Evolutionary conservation across 2,797 vertebrate species (phyloP), one percentile per base, ranked within the genome.

Genomic region (Centropyge bicolor): DNA sequence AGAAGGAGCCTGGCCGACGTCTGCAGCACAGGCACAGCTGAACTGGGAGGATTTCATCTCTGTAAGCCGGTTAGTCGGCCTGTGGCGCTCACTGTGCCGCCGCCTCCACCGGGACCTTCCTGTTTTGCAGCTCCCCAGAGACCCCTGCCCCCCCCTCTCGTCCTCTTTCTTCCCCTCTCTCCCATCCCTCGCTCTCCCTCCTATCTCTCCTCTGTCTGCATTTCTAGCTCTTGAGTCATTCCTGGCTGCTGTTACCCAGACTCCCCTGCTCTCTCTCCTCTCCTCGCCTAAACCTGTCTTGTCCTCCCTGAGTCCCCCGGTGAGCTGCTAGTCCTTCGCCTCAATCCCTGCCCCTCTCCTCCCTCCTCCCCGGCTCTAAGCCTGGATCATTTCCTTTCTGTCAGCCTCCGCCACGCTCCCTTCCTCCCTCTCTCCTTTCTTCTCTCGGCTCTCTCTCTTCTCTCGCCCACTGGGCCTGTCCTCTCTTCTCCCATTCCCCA

Each of bases 291-390:
- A 88, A 80, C 76, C 83, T 43, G 69, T 73, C 81, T 79, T 38
- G 78, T 83, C 84, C 84, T 74, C 45, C 20, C 61, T 51, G 51
- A 82, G 70, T 80, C 87, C 84, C 84, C 84, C 54, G 4, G 54
- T 65, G 82, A 89, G 80, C 73, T 2, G 3, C 48, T 9, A 67
- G 68, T 81, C 75, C 69, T 83, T 80, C 31, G 35, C 74, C 59
- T 80, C 72, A 66, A 70, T 86, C 82, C 76, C 69, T 55, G 77
- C 67, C 60, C 67, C 27, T 59, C 75, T 6, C 20, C 71, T 41
- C 49, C 54, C 62, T 40, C 54, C 77, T 74, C 70, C 59, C 35
- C 49, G n/a, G 31, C 36, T 74, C 65, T 81, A 68, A 74, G 78
- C 83, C 76, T 0, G 46, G n/a, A 84, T 82, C 81, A 73, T 78